Percentiles rank a stretch among this genome's conserved stretches.
Evolutionary conservation across 2,797 vertebrate species (phyloP).

Genomic region (Denticeps clupeoides): DNA sequence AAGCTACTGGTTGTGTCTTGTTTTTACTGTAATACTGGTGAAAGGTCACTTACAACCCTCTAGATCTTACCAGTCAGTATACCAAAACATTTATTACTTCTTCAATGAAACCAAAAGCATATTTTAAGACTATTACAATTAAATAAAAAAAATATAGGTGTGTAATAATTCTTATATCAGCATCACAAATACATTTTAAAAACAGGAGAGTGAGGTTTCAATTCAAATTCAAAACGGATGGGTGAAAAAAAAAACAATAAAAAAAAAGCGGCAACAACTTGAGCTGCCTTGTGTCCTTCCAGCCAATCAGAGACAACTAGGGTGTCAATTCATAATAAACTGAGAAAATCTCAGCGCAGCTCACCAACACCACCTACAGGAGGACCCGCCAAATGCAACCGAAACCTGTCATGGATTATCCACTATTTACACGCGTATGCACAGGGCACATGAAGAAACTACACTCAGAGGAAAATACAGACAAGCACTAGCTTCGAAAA

Average conservation of each 20-base stretch:
- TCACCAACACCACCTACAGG: constrained; percentile 43
- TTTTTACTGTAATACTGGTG: no score
- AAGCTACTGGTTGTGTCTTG: no score
- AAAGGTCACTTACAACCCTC: no score
- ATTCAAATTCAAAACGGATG: constrained; percentile 19
- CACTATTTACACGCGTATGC: no score
- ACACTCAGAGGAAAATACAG: no score
- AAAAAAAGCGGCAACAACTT: constrained; percentile 21
- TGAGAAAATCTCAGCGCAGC: neutral
- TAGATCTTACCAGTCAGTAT: no score
- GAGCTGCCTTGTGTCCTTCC: constrained; percentile 28
- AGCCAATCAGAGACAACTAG: constrained; percentile 41
- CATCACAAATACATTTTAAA: neutral
- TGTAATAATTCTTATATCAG: neutral
- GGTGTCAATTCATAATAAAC: constrained; percentile 21
- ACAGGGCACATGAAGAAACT: constrained; percentile 49
- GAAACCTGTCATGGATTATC: no score
- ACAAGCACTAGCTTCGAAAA: no score
- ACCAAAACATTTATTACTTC: no score
- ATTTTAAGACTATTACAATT: neutral
- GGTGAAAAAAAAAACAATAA: constrained; percentile 1
- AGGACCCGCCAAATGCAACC: neutral
- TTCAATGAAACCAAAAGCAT: no score
- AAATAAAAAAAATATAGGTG: neutral
- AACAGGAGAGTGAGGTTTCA: neutral